A percentile compares a stretch with the other conserved stretches of the same genome.
Conservation (phyloP, 2,113 vertebrate genomes). For the Petaurus breviceps region DNA sequence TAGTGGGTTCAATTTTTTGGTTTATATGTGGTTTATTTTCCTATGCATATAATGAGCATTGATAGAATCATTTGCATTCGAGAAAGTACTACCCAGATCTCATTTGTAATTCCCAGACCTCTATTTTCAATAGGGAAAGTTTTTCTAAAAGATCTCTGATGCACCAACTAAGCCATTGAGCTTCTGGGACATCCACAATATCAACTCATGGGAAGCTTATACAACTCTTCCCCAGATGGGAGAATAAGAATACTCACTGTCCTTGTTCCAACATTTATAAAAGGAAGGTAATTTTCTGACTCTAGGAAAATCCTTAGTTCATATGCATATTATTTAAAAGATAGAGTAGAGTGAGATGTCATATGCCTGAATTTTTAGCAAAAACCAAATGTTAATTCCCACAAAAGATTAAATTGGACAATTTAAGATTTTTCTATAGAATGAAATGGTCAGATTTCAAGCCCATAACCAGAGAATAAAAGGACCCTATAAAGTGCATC, state of each 20-base stretch:
- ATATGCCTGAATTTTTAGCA: too few relatives aligned
- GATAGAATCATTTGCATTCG: neutral
- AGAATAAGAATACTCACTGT: neutral
- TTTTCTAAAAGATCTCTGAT: neutral
- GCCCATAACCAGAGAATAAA: neutral
- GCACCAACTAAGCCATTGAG: neutral
- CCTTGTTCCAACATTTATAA: neutral
- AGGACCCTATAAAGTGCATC: conserved; percentile 51
- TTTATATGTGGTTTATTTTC: neutral
- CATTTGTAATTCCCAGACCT: neutral
- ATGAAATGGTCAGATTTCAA: neutral
- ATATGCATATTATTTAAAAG: neutral
- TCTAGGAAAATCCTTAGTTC: neutral
- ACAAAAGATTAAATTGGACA: neutral
- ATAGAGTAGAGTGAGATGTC: neutral
- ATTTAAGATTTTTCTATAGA: neutral
- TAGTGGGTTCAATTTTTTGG: neutral
- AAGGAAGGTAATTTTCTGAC: neutral
- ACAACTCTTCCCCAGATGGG: neutral
- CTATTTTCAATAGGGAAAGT: neutral
- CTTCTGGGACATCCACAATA: neutral
- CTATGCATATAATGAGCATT: neutral
- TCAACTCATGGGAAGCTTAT: neutral
- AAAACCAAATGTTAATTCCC: neutral
- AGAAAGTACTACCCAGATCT: neutral